Percentiles rank a stretch among this genome's conserved stretches.
phyloP scores from a whole-genome alignment of 1,140 invertebrate species.

The Cyclina sinensis region DNA sequence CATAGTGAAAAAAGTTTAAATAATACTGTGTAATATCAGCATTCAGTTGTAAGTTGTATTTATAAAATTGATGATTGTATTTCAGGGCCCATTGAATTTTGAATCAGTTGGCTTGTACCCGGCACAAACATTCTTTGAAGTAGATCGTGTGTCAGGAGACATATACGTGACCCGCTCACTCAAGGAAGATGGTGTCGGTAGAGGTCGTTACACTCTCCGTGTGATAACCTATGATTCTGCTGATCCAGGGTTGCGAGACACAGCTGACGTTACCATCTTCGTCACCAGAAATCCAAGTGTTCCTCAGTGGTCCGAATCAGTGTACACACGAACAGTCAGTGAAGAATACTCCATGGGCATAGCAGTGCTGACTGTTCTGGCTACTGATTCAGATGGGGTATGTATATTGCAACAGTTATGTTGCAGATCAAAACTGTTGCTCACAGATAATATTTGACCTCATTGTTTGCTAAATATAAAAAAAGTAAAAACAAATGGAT shows the following conservation, averaged over 20 bases:
- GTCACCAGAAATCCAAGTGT: constrained; percentile 92
- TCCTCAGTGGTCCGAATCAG: constrained; percentile 90
- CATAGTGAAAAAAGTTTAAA: too few relatives aligned
- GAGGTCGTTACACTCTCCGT: constrained; percentile 88
- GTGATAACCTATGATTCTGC: constrained; percentile 95
- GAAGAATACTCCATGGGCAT: constrained; percentile 67
- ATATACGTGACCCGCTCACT: constrained; percentile 70
- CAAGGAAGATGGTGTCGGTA: constrained; percentile 69
- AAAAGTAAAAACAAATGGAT: too few relatives aligned
- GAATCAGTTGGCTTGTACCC: constrained; percentile 74
- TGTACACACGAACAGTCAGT: constrained; percentile 87
- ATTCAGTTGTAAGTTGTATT: too few relatives aligned
- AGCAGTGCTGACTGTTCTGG: constrained; percentile 63
- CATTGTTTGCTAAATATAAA: too few relatives aligned
- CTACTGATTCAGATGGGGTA: constrained; percentile 75
- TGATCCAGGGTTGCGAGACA: constrained; percentile 93
- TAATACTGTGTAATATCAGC: too few relatives aligned
- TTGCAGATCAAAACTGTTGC: too few relatives aligned
- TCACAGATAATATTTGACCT: too few relatives aligned
- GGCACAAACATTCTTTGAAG: constrained; percentile 74
- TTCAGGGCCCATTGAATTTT: constrained; percentile 73
- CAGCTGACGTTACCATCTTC: constrained; percentile 93
- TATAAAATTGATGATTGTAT: too few relatives aligned
- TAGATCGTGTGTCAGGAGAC: constrained; percentile 71
- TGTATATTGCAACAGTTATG: too few relatives aligned